Evolutionary conservation across 2,113 vertebrate species (phyloP).

Genomic region (Pleuronectes platessa): DNA sequence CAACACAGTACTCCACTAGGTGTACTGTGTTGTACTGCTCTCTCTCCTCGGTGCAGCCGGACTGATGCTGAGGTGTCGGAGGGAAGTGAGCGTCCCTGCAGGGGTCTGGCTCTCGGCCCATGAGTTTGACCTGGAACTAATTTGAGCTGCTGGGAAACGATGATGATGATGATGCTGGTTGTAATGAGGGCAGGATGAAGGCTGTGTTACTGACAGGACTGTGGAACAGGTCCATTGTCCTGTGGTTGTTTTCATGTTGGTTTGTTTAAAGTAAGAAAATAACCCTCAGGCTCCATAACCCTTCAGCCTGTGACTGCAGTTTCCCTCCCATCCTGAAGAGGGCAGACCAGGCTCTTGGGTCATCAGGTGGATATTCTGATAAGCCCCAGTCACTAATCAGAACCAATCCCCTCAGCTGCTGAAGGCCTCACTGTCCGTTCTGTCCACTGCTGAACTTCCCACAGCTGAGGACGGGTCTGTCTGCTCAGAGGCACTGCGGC

Average conservation of each 20-base stretch:
- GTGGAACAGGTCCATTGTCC: not conserved
- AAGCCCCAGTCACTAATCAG: conserved; percentile 66
- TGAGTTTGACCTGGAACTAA: conserved; percentile 34
- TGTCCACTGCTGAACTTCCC: no score
- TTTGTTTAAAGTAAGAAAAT: not conserved
- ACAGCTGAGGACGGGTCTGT: not conserved
- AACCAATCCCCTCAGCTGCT: conserved; percentile 49
- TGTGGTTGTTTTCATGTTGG: not conserved
- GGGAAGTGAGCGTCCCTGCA: not conserved
- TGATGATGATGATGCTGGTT: not conserved
- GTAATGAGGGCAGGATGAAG: not conserved
- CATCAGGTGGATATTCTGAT: conserved; percentile 17
- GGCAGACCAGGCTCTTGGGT: not conserved
- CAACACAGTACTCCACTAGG: no score
- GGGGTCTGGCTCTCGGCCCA: not conserved
- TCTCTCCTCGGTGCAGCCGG: no score
- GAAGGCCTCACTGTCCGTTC: not conserved
- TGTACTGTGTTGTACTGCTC: no score
- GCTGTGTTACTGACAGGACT: not conserved
- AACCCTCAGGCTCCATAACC: not conserved
- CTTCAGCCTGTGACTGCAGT: conserved; percentile 1
- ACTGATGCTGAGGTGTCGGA: no score
- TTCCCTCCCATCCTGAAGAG: conserved; percentile 32
- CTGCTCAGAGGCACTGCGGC: not conserved
- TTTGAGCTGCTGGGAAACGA: conserved; percentile 6